phyloP scores from a whole-genome alignment of 2,113 vertebrate genomes.

The Alethe diademata region DNA sequence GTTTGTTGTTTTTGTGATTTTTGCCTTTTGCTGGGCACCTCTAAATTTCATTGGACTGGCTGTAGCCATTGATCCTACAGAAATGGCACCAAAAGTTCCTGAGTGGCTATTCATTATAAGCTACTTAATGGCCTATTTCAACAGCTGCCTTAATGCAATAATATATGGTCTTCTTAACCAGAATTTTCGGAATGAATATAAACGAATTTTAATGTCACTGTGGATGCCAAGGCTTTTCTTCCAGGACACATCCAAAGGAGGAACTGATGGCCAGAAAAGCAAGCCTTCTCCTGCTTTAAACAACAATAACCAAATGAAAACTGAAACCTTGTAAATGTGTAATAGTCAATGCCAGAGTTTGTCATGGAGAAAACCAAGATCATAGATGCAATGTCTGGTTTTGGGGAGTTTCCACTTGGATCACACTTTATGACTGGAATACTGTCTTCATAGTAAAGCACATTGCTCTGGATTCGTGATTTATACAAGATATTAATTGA shows the following conservation, averaged over 20 bases:
- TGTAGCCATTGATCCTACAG: constrained; percentile 82
- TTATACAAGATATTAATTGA: background rate
- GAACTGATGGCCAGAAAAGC: constrained; percentile 78
- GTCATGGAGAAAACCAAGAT: background rate
- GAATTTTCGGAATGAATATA: constrained; percentile 91
- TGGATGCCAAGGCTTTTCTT: constrained; percentile 83
- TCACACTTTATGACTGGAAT: background rate
- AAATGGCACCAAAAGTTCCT: constrained; percentile 82
- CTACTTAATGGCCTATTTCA: constrained; percentile 95
- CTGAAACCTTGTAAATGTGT: constrained; percentile 53
- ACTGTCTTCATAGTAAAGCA: constrained; percentile 12
- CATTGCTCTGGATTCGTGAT: background rate
- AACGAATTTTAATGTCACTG: constrained; percentile 82
- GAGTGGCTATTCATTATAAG: constrained; percentile 90
- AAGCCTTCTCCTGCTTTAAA: constrained; percentile 80
- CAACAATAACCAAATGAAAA: constrained; percentile 78
- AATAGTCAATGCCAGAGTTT: background rate
- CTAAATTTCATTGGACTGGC: constrained; percentile 88
- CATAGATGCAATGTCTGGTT: background rate
- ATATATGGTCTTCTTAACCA: constrained; percentile 91
- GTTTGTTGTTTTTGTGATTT: constrained; percentile 92
- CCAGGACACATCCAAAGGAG: constrained; percentile 81
- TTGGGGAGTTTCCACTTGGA: background rate
- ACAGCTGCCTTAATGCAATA: constrained; percentile 92
- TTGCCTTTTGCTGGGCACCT: constrained; percentile 93